Evolutionary conservation across 2,888 invertebrate species (phyloP), one percentile per base, ranked within the genome.

Genomic region (Herminia tarsipennalis): DNA sequence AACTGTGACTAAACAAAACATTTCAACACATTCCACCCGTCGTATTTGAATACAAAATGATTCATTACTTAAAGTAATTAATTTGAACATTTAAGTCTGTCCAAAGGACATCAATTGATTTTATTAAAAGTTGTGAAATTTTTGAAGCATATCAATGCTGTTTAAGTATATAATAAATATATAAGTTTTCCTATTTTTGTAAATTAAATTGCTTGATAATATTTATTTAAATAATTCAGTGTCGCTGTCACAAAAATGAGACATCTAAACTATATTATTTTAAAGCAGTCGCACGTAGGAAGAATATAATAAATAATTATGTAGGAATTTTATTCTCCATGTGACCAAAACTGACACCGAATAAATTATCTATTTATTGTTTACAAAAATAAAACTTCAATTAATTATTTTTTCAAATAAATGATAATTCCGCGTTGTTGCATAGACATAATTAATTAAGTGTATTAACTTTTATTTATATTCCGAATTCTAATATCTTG

Each of bases 71-170:
- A 25, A 24, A 24, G 10, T 24, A 22, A 30, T 12, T n/a, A 17
- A 21, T 22, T 30, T 28, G 6, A 9, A 32, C 6, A 30, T 20
- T 27, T 27, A 41, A 3, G 40, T 54, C 55, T 49, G 80, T 81
- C 83, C 70, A 51, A 50, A 56, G 50, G 83, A 79, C 76, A 66
- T 56, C 72, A 79, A 77, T 79, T 78, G 48, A 69, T 81, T 82
- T 83, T 64, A 78, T 76, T 74, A 56, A 61, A 78, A 71, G 85
- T 86, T 86, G 83, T 86, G 84, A 86, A 62, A 66, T 78, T 78
- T 59, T 78, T 71, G 70, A 82, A 68, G 81, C 86, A 86, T 86
- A 86, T 86, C 85, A 86, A 62, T 73, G 78, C 81, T 73, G 46
- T 79, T 75, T 76, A 75, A 73, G 62, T 67, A 57, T 73, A 61